A percentile compares a stretch with the other conserved stretches of the same genome.
These are phyloP conservation scores for Isotomurus palustris DNA, from an alignment of 2,888 invertebrate species.

Conservation along the genomic window DNA sequence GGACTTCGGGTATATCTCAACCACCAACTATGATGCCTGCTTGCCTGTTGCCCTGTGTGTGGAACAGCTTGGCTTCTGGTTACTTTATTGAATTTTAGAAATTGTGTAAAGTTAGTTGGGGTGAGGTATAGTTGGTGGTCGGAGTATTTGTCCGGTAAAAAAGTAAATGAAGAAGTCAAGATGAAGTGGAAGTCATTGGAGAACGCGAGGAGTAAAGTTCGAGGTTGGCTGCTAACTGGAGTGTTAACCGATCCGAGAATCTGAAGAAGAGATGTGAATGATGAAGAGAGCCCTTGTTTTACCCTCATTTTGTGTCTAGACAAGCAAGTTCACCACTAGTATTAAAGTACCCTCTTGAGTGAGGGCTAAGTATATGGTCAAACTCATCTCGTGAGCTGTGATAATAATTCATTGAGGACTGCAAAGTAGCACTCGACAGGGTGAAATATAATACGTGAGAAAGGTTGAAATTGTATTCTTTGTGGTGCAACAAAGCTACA, in stretches of 20 bases:
- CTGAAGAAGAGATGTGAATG: conserved; percentile 18
- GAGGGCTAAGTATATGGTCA: background rate
- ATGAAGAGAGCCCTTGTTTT: conserved; percentile 32
- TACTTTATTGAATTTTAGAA: background rate
- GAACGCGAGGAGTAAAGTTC: conserved; percentile 1
- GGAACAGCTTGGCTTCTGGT: background rate
- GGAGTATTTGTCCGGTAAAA: background rate
- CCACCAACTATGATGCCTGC: background rate
- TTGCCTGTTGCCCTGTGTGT: background rate
- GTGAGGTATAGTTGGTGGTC: conserved; percentile 4
- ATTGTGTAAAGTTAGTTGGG: background rate
- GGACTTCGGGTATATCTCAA: background rate
- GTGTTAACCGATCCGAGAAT: conserved; percentile 20
- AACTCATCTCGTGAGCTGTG: conserved; percentile 7
- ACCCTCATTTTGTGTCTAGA: conserved; percentile 36
- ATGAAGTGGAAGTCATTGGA: background rate
- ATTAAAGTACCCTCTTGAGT: conserved; percentile 13
- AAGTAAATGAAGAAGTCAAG: conserved; percentile 12
- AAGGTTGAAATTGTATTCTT: no score
- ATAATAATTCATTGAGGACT: conserved; percentile 11
- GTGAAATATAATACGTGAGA: background rate
- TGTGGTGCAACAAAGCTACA: no score
- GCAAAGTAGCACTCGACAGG: background rate
- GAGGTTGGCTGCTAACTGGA: conserved; percentile 27
- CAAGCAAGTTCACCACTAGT: conserved; percentile 19